Evolutionary conservation across 2,888 invertebrate genomes (phyloP).

Genomic region (Agrotis puta): DNA sequence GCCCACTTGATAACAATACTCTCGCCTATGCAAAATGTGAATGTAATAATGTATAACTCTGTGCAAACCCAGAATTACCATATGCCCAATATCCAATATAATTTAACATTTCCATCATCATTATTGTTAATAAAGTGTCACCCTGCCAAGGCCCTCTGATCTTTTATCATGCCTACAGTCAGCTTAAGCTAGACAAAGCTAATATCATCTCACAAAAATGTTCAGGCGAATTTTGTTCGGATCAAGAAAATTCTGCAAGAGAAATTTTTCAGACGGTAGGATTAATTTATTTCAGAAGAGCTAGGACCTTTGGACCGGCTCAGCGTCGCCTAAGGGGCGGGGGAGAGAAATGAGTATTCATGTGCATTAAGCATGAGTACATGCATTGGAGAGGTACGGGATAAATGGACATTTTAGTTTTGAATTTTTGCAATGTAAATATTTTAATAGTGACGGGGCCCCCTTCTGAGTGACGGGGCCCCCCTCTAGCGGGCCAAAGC

Average conservation of each 20-base stretch:
- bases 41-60: no score
- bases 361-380: conserved; percentile 51
- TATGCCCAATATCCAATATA: not conserved
- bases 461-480: no score
- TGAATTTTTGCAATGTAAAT: not conserved
- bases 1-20: no score
- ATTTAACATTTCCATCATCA: not conserved
- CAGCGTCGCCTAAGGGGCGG: conserved; percentile 22
- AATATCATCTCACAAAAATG: conserved; percentile 20
- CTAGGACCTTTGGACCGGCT: conserved; percentile 33
- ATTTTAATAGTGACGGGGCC: no score
- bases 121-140: not conserved
- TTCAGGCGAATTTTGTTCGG: conserved; percentile 18
- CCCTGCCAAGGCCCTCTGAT: not conserved
- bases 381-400: conserved; percentile 35
- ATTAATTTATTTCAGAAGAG: conserved; percentile 53
- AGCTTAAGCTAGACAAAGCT: conserved; percentile 28
- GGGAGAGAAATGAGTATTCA: conserved; percentile 57
- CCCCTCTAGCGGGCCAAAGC: no score
- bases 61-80: no score
- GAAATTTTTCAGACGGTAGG: conserved; percentile 48
- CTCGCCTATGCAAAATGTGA: no score
- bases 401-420: conserved; percentile 38
- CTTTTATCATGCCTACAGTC: not conserved
- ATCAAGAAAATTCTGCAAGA: conserved; percentile 35